These are phyloP conservation scores for Holacanthus passer DNA, from an alignment of 2,113 vertebrate genomes.

Conservation along the genomic window DNA sequence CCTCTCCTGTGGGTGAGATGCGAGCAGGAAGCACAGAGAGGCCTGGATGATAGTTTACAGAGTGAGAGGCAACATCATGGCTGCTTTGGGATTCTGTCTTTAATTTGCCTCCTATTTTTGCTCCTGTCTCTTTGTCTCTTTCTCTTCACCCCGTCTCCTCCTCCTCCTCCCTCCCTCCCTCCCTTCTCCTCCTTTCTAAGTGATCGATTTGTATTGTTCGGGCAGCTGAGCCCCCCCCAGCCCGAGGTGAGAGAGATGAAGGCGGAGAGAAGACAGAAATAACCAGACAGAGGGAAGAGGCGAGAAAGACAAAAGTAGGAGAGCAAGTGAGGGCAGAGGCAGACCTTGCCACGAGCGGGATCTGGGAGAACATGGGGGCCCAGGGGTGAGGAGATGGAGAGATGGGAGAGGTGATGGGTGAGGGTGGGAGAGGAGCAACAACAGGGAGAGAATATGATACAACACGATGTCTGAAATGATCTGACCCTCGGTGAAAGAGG, in stretches of 20 bases:
- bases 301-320: constrained; percentile 44
- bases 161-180: not conserved
- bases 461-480: constrained; percentile 17
- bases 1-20: constrained; percentile 55
- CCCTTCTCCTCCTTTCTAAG: constrained; percentile 54
- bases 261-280: constrained; percentile 65
- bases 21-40: constrained; percentile 32
- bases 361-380: constrained; percentile 55
- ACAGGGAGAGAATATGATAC: constrained; percentile 7
- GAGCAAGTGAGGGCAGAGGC: constrained; percentile 39
- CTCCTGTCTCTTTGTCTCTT: constrained; percentile 43
- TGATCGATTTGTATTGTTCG: constrained; percentile 82
- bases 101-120: constrained; percentile 50
- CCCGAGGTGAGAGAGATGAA: constrained; percentile 69
- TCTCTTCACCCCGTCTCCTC: constrained; percentile 28
- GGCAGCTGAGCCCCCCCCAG: constrained; percentile 77
- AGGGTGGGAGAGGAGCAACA: constrained; percentile 31
- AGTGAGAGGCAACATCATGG: not conserved
- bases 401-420: constrained; percentile 48
- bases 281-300: constrained; percentile 60
- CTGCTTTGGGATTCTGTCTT: constrained; percentile 10
- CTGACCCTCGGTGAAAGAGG: constrained; percentile 24
- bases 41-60: constrained; percentile 22
- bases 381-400: constrained; percentile 42
- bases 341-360: constrained; percentile 65